Evolutionary conservation across 2,888 invertebrate species (phyloP).

Genomic region (Nesidiocoris tenuis): DNA sequence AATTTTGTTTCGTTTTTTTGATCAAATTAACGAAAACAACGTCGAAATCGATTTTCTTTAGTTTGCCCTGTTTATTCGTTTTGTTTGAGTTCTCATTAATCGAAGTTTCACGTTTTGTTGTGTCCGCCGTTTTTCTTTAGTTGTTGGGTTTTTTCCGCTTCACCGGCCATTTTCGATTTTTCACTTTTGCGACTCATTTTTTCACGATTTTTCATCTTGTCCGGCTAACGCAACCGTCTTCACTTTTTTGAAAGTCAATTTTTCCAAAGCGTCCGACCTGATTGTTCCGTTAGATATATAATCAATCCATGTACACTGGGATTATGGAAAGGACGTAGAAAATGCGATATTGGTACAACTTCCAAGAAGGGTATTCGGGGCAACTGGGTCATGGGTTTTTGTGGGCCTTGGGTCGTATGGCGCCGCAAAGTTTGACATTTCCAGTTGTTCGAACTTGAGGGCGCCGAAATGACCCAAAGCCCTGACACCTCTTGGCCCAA

Average conservation of each 20-base stretch:
- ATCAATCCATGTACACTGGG: too few relatives aligned
- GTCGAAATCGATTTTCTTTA: slow-evolving; percentile 33
- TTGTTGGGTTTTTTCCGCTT: slow-evolving; percentile 2
- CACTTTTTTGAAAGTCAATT: not conserved
- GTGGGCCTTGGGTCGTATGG: too few relatives aligned
- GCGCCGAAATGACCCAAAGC: too few relatives aligned
- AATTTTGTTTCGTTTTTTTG: slow-evolving; percentile 54
- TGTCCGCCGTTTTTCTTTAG: slow-evolving; percentile 14
- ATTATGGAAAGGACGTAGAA: too few relatives aligned
- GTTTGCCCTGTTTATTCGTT: slow-evolving; percentile 49
- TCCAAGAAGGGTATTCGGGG: too few relatives aligned
- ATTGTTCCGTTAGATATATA: too few relatives aligned
- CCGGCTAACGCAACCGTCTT: not conserved
- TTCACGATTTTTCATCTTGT: not conserved
- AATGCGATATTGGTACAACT: too few relatives aligned
- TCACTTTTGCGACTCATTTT: slow-evolving; percentile 22
- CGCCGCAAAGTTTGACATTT: too few relatives aligned
- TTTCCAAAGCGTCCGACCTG: too few relatives aligned
- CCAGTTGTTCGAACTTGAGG: too few relatives aligned
- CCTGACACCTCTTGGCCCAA: too few relatives aligned
- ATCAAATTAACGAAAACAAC: slow-evolving; percentile 53
- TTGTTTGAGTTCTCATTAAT: slow-evolving; percentile 41
- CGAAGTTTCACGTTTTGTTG: slow-evolving; percentile 31
- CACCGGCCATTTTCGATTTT: not conserved
- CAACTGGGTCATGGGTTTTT: too few relatives aligned